These are phyloP conservation scores for Mesoligia furuncula DNA, from an alignment of 2,888 invertebrate species.

Conservation along the genomic window DNA sequence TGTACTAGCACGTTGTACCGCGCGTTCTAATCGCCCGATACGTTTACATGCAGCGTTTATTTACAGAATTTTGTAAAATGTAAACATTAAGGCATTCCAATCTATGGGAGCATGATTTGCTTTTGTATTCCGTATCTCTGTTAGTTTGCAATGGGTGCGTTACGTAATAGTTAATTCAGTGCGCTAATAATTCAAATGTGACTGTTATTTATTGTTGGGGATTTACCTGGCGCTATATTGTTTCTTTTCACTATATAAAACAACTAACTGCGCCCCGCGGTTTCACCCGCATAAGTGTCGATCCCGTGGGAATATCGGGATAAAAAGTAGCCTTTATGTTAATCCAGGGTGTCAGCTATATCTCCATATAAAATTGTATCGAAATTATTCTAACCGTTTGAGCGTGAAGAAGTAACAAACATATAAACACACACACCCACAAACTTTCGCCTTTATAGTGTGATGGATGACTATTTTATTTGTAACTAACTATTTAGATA, in stretches of 20 bases:
- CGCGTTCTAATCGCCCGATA: constrained; percentile 62
- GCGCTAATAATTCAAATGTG: constrained; percentile 9
- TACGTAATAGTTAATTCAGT: constrained; percentile 11
- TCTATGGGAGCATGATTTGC: constrained; percentile 1
- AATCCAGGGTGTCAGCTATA: too few relatives aligned
- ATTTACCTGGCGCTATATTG: neutral
- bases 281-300: too few relatives aligned
- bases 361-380: too few relatives aligned
- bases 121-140: neutral
- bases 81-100: constrained; percentile 53
- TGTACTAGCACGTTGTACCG: constrained; percentile 44
- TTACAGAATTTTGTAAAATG: constrained; percentile 55
- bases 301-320: too few relatives aligned
- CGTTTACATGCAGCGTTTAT: constrained; percentile 54
- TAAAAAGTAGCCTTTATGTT: too few relatives aligned
- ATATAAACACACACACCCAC: too few relatives aligned
- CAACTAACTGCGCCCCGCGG: too few relatives aligned
- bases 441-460: too few relatives aligned
- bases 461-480: too few relatives aligned
- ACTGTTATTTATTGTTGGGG: constrained; percentile 13
- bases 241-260: neutral
- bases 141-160: neutral
- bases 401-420: too few relatives aligned
- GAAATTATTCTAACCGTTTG: too few relatives aligned
- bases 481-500: too few relatives aligned